Conservation (phyloP, 1,140 invertebrate species). For the Formica exsecta region DNA sequence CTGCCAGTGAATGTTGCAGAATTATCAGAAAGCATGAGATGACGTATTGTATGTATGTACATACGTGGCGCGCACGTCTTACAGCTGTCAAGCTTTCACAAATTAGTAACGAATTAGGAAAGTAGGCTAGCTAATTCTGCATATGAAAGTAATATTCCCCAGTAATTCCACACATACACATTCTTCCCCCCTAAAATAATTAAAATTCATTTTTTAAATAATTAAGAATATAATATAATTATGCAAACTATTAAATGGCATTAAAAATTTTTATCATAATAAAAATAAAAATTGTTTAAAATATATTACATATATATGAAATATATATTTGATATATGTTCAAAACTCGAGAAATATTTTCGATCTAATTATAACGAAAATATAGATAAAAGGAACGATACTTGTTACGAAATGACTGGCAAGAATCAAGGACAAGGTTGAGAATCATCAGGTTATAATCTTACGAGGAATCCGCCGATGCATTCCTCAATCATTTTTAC, state of each 20-base stretch:
- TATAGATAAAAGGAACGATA: neutral
- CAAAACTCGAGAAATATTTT: neutral
- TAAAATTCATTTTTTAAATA: too few species aligned
- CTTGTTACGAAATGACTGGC: neutral
- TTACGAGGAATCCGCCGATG: neutral
- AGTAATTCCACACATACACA: neutral
- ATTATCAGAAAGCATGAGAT: constrained; percentile 28
- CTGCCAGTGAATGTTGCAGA: constrained; percentile 19
- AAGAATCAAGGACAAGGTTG: neutral
- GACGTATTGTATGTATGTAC: too few species aligned
- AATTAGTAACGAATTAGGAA: constrained; percentile 49
- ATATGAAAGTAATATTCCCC: constrained; percentile 40
- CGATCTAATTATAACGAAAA: neutral
- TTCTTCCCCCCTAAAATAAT: neutral
- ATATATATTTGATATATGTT: neutral
- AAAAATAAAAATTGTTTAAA: constrained; percentile 10
- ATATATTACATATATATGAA: neutral
- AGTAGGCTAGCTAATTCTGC: constrained; percentile 31
- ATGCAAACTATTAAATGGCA: neutral
- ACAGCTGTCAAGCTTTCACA: constrained; percentile 55
- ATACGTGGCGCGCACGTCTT: neutral
- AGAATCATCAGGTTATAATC: neutral
- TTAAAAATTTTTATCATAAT: neutral
- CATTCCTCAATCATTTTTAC: neutral
- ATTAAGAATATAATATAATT: neutral